Base-by-base conservation (phyloP, 2,888 invertebrate genomes). In the Dolichopus griseipennis region DNA sequence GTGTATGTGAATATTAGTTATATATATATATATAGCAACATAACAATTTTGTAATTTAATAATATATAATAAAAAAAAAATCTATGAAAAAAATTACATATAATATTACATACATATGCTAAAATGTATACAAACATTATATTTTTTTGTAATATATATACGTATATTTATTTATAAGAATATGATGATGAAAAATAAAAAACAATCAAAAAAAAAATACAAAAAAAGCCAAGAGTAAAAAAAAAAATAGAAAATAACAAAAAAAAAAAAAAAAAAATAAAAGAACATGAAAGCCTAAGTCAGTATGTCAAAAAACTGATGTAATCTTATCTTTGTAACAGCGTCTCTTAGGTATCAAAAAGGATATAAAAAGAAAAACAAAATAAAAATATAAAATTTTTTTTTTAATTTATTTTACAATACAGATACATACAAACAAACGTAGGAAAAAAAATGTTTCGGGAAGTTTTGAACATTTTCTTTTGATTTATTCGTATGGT, bases 231-330 rank as follows among this genome's bases (percentile, higher is more conserved):
- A 41, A 41, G 8, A 41, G 8, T 6, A 41, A 41, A 15, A 41
- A 41, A 41, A 9, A 41, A 41, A 41, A 37, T 10, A 10, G 10
- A 37, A 37, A 37, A 37, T 37, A 37, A 37, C 37, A 37, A 27
- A 27, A 27, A 27, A 27, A 2, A 27, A 27, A 2, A 52, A 52
- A 52, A 12, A 52, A 18, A 18, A 5, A 52, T 2, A 27, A 27
- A 27, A 27, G 27, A 52, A 52, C 52, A 52, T 52, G 52, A 52
- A 52, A 52, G 52, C 52, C 52, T 52, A 52, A 52, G 52, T 52
- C 52, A 63, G 63, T 63, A 63, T 63, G 63, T 63, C 63, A 63
- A 63, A 62, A 52, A 63, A 63, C 63, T 63, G 63, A 63, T 63
- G 63, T 63, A 63, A 63, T 63, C 63, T 63, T 63, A 63, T 63